These are phyloP conservation scores for Xylota sylvarum DNA, from an alignment of 2,888 invertebrate species.

Conservation along the genomic window DNA sequence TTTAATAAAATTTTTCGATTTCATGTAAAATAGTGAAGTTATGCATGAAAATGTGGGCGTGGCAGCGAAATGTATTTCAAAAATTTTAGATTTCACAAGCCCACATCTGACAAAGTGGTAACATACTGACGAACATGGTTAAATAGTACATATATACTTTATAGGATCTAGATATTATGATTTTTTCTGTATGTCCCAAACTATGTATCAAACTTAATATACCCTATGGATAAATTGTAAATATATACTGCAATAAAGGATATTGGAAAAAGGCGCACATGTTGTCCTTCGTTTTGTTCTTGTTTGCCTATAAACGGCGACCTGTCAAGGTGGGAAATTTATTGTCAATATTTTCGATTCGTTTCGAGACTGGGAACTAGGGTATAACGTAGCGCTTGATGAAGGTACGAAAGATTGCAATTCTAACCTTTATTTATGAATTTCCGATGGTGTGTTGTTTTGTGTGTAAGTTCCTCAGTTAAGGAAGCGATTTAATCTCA, in stretches of 20 bases:
- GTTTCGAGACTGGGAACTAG: constrained; percentile 38
- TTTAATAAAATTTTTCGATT: no score
- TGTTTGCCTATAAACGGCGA: constrained; percentile 25
- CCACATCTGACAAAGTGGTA: no score
- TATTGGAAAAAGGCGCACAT: constrained; percentile 21
- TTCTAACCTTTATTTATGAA: constrained; percentile 59
- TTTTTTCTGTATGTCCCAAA: no score
- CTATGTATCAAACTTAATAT: no score
- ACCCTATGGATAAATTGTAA: no score
- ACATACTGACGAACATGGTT: no score
- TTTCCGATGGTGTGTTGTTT: constrained; percentile 40
- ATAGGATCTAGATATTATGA: no score
- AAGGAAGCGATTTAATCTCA: constrained; percentile 16
- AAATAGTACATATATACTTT: no score
- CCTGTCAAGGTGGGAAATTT: constrained; percentile 72
- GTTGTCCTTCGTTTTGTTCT: constrained; percentile 25
- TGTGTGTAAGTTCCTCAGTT: not conserved
- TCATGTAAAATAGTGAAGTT: no score
- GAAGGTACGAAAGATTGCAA: constrained; percentile 35
- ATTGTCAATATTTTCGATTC: constrained; percentile 68
- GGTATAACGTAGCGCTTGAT: constrained; percentile 35
- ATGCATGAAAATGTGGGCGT: no score
- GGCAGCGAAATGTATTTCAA: no score
- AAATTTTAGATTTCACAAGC: no score
- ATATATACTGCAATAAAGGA: constrained; percentile 4